Percentiles rank a stretch among this genome's conserved stretches.
These are phyloP conservation scores for Pseudorectes ferrugineus DNA, from an alignment of 2,113 vertebrate genomes.

Conservation along the genomic window DNA sequence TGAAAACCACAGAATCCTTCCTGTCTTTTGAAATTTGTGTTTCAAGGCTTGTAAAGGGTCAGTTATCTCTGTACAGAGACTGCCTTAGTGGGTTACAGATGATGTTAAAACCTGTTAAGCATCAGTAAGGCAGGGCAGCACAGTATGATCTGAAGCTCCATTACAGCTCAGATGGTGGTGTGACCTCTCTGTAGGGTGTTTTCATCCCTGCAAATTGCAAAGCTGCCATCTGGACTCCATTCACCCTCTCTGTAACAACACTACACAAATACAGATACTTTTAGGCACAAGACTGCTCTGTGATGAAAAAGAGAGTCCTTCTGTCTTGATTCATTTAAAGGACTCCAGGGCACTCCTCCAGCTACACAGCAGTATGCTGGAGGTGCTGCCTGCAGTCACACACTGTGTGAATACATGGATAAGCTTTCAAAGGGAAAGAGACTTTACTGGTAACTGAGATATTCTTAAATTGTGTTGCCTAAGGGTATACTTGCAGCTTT, in stretches of 20 bases:
- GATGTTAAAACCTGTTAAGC: background rate
- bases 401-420: background rate
- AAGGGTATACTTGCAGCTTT: background rate
- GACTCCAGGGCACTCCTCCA: background rate
- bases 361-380: background rate
- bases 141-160: background rate
- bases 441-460: background rate
- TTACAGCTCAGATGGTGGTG: background rate
- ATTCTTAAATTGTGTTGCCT: background rate
- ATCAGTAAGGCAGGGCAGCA: background rate
- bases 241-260: background rate
- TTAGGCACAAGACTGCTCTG: background rate
- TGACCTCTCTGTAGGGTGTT: background rate
- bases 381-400: background rate
- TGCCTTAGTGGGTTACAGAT: background rate
- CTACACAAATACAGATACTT: background rate
- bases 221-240: conserved; percentile 24
- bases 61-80: background rate
- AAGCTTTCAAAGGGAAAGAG: background rate
- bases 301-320: background rate
- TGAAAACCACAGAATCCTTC: background rate
- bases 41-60: background rate
- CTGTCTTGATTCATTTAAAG: background rate
- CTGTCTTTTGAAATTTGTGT: background rate
- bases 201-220: background rate